Evolutionary conservation across 2,113 vertebrate genomes (phyloP), one percentile per base, ranked within the genome.

Genomic region (Corynorhinus townsendii): DNA sequence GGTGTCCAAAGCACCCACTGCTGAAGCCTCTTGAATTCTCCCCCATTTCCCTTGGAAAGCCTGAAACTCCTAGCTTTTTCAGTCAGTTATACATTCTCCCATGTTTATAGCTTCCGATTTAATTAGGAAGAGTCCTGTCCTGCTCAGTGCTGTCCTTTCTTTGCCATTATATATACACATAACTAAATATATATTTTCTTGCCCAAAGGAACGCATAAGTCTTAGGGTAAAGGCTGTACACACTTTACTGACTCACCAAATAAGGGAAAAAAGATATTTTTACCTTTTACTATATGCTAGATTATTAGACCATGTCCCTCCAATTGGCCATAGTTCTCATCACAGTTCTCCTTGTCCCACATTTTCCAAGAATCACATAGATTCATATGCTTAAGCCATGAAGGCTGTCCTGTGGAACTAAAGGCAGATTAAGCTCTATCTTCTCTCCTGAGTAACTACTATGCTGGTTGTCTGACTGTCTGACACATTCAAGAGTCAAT

Each of bases 1-100:
- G 89, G 93, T 94, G 75, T 89, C 56, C 81, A 77, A 96, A 75
- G 80, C 69, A 62, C 62, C 33, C 26, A 47, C 76, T 82, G 49
- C 66, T 84, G 72, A 52, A 56, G 33, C 64, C 10, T 49, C 10
- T 80, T 45, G 64, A 66, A 49, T 71, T 75, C 20, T 76, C 33
- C 82, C 59, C 76, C 40, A n/a, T 35, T 73, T 26, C 68, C 30
- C 71, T 79, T 43, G 66, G n/a, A 94, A 72, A 96, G 81, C 72
- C 52, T 94, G 95, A 71, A 56, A 85, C 82, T 93, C 94, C 84
- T 52, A 56, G 2, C 43, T 69, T 86, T 89, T 38, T 14, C 11
- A n/a, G 91, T 94, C 68, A 49, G 10, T 28, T 91, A 16, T 14
- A 11, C 14, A 82, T 28, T 79, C 64, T 84, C 80, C 10, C 14